Conservation (phyloP, 2,888 invertebrate species). For the Cataglyphis cursor region DNA sequence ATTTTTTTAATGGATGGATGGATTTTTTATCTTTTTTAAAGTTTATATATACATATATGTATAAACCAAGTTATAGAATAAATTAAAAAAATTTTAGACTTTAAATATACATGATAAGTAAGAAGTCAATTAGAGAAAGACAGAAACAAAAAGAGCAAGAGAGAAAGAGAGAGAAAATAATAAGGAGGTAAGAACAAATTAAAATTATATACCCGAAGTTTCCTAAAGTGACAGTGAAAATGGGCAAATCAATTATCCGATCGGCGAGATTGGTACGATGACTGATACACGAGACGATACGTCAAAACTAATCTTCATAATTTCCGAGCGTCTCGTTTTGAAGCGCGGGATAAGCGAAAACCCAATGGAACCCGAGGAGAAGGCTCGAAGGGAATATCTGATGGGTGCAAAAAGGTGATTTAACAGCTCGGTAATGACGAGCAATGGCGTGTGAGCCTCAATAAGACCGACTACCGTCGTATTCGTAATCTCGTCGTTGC, state of each 20-base stretch:
- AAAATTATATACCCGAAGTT: background rate
- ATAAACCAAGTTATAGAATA: no score
- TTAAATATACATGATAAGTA: background rate
- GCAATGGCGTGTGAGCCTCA: constrained; percentile 15
- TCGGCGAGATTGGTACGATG: constrained; percentile 28
- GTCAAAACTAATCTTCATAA: constrained; percentile 28
- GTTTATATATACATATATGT: no score
- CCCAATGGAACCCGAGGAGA: background rate
- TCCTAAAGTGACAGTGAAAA: background rate
- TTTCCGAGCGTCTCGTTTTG: constrained; percentile 19
- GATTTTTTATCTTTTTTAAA: no score
- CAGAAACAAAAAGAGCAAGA: background rate
- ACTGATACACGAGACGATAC: constrained; percentile 36
- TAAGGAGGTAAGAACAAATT: background rate
- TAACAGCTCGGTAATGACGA: constrained; percentile 51
- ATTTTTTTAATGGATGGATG: no score
- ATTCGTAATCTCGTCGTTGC: constrained; percentile 25
- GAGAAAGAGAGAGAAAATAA: background rate
- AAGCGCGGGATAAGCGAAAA: constrained; percentile 1
- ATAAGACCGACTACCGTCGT: constrained; percentile 56
- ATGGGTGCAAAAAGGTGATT: constrained; percentile 39
- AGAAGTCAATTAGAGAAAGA: background rate
- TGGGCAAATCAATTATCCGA: constrained; percentile 21
- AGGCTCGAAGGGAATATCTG: background rate
- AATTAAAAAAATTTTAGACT: background rate